Evolutionary conservation across 1,140 invertebrate genomes (phyloP), one percentile per base, ranked within the genome.

Genomic region (Matsumurasca onukii): DNA sequence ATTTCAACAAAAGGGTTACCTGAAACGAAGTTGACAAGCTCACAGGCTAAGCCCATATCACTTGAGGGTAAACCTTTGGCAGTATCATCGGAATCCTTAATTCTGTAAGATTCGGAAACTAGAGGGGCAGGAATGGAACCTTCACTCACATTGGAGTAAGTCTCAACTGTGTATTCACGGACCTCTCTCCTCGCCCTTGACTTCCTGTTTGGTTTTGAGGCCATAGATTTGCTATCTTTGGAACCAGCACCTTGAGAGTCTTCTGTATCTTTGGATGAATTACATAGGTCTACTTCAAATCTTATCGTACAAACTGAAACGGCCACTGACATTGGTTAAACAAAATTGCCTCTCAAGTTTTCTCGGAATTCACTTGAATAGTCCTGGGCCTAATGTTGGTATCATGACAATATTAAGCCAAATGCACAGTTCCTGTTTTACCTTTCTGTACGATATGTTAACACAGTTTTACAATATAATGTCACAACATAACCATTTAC

Each of bases 1-100:
- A 95, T 88, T 84, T 99, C 98, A 5, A 98, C 95, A 77, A 93
- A 91, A 12, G 97, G 97, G 85, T 99, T 99, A 1, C 98, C 98
- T 76, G 91, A 97, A 70, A 94, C 92, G 81, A 98, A 99, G 64
- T 83, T 86, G n/a, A 92, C 89, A 72, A 52, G 79, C 79, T 31
- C 81, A 79, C 13, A 59, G 30, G 15, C 22, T 59, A n/a, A n/a
- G n/a, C n/a, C n/a, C n/a, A 39, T 39, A 5, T 59, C 55, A 27
- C 30, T 59, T 29, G 22, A 27, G 5, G 34, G 17, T 9, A 39
- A 39, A 39, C 17, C 34, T 39, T 39, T 39, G 5, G 5, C 34
- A 9, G 5, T 17, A 9, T 39, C 34, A 9, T 39, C 34, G 17
- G 34, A 9, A 9, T 39, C 17, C 5, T 39, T 17, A 39, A 39